These are phyloP conservation scores for Melieria picta DNA, from an alignment of 2,888 invertebrate species.

Conservation along the genomic window DNA sequence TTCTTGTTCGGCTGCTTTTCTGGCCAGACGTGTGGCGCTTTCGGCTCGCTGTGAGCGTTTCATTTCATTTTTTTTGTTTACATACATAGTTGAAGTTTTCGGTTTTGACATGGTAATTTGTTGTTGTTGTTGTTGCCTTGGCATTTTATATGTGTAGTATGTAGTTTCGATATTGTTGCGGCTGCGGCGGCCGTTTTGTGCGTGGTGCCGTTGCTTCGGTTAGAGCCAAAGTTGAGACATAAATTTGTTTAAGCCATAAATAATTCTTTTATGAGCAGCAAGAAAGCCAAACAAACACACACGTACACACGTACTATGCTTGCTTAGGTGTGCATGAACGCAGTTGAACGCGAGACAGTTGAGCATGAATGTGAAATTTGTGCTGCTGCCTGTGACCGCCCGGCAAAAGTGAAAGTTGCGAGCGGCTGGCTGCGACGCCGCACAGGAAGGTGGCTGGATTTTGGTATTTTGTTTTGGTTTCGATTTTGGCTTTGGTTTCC, in stretches of 20 bases:
- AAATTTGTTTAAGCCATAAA: constrained; percentile 51
- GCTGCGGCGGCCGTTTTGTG: too few species aligned
- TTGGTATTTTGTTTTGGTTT: constrained; percentile 37
- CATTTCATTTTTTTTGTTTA: too few species aligned
- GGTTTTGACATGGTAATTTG: neutral
- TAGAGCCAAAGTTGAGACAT: too few species aligned
- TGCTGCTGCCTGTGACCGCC: constrained; percentile 39
- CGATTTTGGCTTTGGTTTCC: neutral
- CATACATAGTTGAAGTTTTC: neutral
- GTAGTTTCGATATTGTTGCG: too few species aligned
- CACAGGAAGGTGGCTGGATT: constrained; percentile 40
- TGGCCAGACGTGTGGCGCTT: too few species aligned
- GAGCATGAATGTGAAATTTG: neutral
- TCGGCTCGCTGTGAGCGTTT: too few species aligned
- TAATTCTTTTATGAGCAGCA: constrained; percentile 51
- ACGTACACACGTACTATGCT: constrained; percentile 1
- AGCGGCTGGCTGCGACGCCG: constrained; percentile 30
- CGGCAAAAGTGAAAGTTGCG: constrained; percentile 49
- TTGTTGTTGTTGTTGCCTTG: neutral
- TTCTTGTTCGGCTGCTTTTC: too few species aligned
- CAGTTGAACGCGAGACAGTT: neutral
- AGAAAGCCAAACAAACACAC: constrained; percentile 18
- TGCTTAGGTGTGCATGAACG: constrained; percentile 1
- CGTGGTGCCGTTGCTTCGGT: too few species aligned
- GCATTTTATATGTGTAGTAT: too few species aligned